Evolutionary conservation across 2,113 vertebrate species (phyloP).

Genomic region (Gopherus flavomarginatus): DNA sequence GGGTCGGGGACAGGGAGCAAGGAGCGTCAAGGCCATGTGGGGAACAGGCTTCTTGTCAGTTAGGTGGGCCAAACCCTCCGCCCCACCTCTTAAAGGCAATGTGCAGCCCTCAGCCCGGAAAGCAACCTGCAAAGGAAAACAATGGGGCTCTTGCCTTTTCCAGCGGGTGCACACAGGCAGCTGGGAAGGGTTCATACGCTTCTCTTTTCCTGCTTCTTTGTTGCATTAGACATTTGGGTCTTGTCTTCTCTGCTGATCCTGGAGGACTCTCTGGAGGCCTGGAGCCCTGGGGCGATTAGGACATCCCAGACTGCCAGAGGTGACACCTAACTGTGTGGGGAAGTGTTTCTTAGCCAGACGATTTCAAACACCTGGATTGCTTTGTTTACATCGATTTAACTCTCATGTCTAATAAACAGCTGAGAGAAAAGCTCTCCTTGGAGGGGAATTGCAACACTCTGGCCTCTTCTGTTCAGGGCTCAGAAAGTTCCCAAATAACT

Average conservation of each 20-base stretch:
- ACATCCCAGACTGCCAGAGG: neutral
- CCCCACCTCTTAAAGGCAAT: neutral
- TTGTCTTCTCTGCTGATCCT: neutral
- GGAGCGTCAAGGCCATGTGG: neutral
- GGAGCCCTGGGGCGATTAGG: neutral
- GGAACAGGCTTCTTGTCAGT: neutral
- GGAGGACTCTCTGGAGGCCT: neutral
- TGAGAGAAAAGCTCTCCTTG: neutral
- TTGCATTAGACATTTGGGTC: neutral
- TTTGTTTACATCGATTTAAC: neutral
- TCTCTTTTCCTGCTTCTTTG: neutral
- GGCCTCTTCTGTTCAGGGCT: accelerated
- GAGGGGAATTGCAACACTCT: neutral
- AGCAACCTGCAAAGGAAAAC: neutral
- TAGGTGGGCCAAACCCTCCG: no score
- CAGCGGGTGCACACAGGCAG: neutral
- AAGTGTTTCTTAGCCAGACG: neutral
- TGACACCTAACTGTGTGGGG: neutral
- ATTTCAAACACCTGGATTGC: neutral
- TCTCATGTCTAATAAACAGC: neutral
- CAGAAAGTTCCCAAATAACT: accelerated
- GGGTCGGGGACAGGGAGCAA: neutral
- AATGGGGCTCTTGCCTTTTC: neutral
- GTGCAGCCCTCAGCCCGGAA: no score
- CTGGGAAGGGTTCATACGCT: neutral